A percentile compares a stretch with the other conserved stretches of the same genome.
Evolutionary conservation across 2,797 vertebrate species (phyloP).

Genomic region (Malurus splendens): DNA sequence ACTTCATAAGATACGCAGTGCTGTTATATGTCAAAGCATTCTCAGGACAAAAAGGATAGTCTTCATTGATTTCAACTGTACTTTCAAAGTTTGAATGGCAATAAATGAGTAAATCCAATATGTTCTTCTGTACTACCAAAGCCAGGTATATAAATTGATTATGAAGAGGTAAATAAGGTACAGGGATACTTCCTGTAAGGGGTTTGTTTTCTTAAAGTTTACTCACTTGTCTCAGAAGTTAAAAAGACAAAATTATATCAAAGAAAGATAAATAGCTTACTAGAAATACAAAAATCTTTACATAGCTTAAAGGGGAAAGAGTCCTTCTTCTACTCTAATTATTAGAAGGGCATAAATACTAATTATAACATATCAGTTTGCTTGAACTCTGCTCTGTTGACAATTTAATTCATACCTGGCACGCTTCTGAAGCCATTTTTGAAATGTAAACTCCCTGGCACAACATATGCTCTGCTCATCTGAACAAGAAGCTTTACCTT

Average conservation of each 20-base stretch:
- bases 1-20: not conserved
- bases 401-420: not conserved
- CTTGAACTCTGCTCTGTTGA: not conserved
- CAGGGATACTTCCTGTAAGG: not conserved
- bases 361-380: not conserved
- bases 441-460: not conserved
- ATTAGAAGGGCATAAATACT: not conserved
- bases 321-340: not conserved
- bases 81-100: not conserved
- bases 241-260: not conserved
- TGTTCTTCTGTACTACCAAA: not conserved
- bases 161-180: not conserved
- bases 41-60: not conserved
- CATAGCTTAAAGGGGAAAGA: not conserved
- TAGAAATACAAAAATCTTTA: not conserved
- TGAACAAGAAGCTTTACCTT: not conserved
- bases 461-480: not conserved
- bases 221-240: not conserved
- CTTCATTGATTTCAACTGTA: not conserved
- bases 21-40: not conserved
- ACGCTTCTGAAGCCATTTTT: not conserved
- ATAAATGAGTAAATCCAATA: not conserved
- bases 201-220: not conserved
- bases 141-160: not conserved
- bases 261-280: not conserved